A percentile compares a stretch with the other conserved stretches of the same genome.
phyloP scores from a whole-genome alignment of 2,888 invertebrate genomes.

The Salticus scenicus region DNA sequence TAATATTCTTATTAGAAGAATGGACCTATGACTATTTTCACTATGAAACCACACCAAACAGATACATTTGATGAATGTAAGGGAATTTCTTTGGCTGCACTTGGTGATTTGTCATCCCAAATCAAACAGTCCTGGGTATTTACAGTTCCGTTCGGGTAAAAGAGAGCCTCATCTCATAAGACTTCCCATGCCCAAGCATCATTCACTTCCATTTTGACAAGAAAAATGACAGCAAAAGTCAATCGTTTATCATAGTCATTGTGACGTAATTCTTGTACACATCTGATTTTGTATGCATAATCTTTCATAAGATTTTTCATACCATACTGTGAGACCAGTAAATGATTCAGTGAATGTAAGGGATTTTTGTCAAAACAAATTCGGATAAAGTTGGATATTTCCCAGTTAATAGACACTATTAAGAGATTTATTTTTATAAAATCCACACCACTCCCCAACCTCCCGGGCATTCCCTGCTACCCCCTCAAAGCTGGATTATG shows the following conservation, averaged over 20 bases:
- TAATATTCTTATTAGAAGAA: conserved; percentile 28
- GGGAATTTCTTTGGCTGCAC: not conserved
- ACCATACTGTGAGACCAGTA: not conserved
- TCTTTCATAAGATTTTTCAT: conserved; percentile 21
- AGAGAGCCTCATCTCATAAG: not conserved
- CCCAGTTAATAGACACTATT: no score
- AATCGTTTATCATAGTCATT: not conserved
- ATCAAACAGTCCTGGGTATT: conserved; percentile 20
- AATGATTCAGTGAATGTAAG: no score
- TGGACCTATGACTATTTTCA: conserved; percentile 14
- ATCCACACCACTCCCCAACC: no score
- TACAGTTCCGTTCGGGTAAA: conserved; percentile 8
- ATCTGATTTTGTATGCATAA: conserved; percentile 22
- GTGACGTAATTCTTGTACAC: not conserved
- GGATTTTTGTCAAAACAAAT: no score
- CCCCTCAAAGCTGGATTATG: no score
- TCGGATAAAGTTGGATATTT: no score
- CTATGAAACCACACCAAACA: conserved; percentile 3
- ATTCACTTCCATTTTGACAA: conserved; percentile 12
- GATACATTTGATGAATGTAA: conserved; percentile 6
- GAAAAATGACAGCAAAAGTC: conserved; percentile 11
- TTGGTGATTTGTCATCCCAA: not conserved
- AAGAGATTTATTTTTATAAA: no score
- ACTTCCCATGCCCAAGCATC: not conserved
- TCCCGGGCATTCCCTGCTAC: no score